Percentiles rank a stretch among this genome's conserved stretches.
Evolutionary conservation across 2,888 invertebrate species (phyloP).

Genomic region (Diarsia dahlii): DNA sequence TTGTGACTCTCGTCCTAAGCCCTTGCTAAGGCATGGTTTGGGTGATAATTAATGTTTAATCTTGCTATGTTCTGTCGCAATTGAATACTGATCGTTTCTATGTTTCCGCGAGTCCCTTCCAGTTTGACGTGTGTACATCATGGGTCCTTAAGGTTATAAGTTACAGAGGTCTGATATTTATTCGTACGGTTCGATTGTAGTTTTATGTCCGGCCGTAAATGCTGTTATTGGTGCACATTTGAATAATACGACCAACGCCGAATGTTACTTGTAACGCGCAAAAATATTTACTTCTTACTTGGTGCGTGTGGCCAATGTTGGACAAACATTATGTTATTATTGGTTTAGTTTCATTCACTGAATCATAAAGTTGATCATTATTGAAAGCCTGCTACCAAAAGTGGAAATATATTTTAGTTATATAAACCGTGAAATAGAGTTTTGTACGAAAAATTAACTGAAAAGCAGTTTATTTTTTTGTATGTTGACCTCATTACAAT

Average conservation of each 20-base stretch:
- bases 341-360: constrained; percentile 21
- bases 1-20: no score
- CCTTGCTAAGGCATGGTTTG: no score
- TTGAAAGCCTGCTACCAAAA: no score
- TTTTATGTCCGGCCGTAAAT: constrained; percentile 89
- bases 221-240: constrained; percentile 89
- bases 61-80: neutral
- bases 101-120: constrained; percentile 40
- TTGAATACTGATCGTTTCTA: neutral
- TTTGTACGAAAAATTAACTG: no score
- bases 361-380: neutral
- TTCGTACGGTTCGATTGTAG: constrained; percentile 89
- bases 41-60: no score
- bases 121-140: constrained; percentile 50
- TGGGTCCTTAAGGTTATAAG: constrained; percentile 80
- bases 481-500: no score
- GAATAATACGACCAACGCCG: constrained; percentile 86
- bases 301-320: constrained; percentile 46
- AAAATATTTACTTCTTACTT: constrained; percentile 83
- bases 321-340: constrained; percentile 46
- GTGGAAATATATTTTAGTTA: no score
- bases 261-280: constrained; percentile 82
- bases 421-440: no score
- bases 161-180: constrained; percentile 89
- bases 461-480: no score